These are phyloP conservation scores for Coptodon bakossiorum DNA, from an alignment of 2,113 vertebrate genomes.

Conservation along the genomic window DNA sequence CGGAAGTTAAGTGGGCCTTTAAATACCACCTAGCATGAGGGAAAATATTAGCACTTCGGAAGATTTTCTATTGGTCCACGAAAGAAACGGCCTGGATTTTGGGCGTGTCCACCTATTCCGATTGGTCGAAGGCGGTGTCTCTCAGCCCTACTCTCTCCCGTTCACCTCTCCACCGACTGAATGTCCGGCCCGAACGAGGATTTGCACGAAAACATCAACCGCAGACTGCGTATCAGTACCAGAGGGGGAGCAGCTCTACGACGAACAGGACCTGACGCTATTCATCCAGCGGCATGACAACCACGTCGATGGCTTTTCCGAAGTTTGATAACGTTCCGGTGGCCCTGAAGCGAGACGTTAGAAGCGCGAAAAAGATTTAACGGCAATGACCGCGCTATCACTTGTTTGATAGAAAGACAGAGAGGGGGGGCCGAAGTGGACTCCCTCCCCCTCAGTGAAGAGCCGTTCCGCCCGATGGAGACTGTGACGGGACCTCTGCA, in stretches of 20 bases:
- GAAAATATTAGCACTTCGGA: background rate
- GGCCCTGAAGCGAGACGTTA: background rate
- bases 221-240: conserved; percentile 23
- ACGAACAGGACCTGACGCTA: background rate
- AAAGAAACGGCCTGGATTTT: background rate
- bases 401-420: conserved; percentile 29
- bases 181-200: background rate
- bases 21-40: conserved; percentile 48
- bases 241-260: background rate
- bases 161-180: conserved; percentile 1
- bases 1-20: conserved; percentile 29
- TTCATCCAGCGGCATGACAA: conserved; percentile 23
- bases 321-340: conserved; percentile 8
- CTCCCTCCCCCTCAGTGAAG: conserved; percentile 25
- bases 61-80: conserved; percentile 44
- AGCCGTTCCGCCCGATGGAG: conserved; percentile 50
- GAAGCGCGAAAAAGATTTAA: background rate
- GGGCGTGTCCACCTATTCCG: background rate
- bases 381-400: conserved; percentile 23
- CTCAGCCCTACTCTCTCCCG: background rate
- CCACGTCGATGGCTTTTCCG: conserved; percentile 15
- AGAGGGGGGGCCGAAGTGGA: conserved; percentile 28
- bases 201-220: conserved; percentile 56
- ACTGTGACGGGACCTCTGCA: conserved; percentile 50
- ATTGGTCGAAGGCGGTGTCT: conserved; percentile 18